Conservation (phyloP, 2,113 vertebrate genomes). For the Cyanoderma ruficeps region DNA sequence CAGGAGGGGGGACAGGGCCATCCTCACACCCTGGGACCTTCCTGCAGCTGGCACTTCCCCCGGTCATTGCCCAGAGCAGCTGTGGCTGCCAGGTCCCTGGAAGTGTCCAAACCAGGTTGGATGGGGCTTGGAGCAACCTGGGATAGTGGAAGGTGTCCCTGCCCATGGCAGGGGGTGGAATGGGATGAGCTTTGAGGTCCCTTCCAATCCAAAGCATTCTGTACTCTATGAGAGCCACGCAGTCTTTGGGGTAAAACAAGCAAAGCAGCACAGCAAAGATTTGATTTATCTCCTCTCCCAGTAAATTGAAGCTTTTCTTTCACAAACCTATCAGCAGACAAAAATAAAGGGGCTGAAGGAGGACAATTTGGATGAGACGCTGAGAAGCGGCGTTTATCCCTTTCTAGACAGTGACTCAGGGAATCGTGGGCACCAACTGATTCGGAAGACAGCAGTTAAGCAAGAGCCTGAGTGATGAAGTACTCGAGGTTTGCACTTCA, state of each 20-base stretch:
- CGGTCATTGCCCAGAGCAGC: accelerated
- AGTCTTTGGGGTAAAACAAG: not conserved
- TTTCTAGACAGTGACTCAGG: not conserved
- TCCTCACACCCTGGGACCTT: accelerated
- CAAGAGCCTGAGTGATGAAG: not conserved
- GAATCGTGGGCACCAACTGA: not conserved
- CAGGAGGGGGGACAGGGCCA: not conserved
- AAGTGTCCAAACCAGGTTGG: not conserved
- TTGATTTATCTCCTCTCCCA: not conserved
- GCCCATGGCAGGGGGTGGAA: not conserved
- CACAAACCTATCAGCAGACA: not conserved
- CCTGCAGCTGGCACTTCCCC: not conserved
- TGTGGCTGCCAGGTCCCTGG: not conserved
- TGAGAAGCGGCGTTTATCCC: not conserved
- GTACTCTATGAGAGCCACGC: accelerated
- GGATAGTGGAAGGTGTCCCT: not conserved
- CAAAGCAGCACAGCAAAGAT: not conserved
- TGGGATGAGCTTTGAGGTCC: not conserved
- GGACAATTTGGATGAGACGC: not conserved
- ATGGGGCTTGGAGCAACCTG: accelerated
- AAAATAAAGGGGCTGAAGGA: not conserved
- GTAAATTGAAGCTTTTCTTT: not conserved
- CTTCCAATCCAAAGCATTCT: not conserved
- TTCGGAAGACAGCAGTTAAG: not conserved
- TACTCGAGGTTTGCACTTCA: not conserved